Base-by-base conservation (phyloP, 2,797 vertebrate genomes). In the Microcaecilia unicolor region DNA sequence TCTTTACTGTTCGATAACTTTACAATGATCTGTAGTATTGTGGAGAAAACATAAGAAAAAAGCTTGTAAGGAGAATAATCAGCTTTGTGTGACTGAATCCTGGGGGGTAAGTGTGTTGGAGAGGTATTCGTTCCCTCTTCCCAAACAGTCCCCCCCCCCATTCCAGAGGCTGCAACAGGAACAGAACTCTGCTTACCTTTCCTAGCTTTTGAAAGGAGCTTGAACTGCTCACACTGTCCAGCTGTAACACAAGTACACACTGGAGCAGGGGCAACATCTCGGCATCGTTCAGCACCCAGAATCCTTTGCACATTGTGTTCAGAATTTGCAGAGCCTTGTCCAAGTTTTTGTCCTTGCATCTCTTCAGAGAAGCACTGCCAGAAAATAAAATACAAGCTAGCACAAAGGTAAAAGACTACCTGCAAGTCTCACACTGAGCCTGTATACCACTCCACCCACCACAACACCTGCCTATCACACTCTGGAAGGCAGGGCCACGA, bases 121-220 rank as follows among this genome's bases (percentile, higher is more conserved):
- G 22, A 10, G 5, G 31, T 26, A 20, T 4, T 13, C 6, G 25
- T 2, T 6, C 11, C 20, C 7, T 36, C 12, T 11, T 17, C 6
- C 6, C 8, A 4, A 15, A 6, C 5, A 9, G 4, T 9, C n/a
- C 6, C 10, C 12, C 21, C 7, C 5, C 3, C 22, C 10, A n/a
- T 12, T 9, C 10, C 8, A 16, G 5, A 23, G 13, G 14, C 16
- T 10, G 8, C 10, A 16, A 28, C 24, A 24, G 15, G 3, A 26
- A 15, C 18, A 6, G 5, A n/a, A n/a, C 12, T 26, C 16, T 10
- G 44, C 51, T 13, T 24, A 93, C 92, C 88, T 88, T 82, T 55
- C 94, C 88, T 41, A 92, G 72, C 47, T 88, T 92, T 15, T 84
- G 80, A 56, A 84, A 89, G 28, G 79, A 73, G 19, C 73, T 78